Conservation (phyloP, 2,888 invertebrate genomes). For the Ophion ventricosus region DNA sequence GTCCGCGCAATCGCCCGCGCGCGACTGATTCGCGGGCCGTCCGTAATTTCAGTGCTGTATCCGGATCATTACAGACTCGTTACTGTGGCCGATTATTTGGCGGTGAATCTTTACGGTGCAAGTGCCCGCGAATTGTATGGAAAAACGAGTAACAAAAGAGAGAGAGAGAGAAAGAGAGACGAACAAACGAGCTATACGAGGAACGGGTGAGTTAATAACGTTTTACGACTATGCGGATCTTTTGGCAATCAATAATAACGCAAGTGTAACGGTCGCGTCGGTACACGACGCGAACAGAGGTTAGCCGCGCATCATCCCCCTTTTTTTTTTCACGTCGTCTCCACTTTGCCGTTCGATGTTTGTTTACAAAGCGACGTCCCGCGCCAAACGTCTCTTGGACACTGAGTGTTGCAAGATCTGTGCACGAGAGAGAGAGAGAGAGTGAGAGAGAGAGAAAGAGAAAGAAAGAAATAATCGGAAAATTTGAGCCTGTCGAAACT, state of each 20-base stretch:
- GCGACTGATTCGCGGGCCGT: background rate
- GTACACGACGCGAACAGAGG: slow-evolving; percentile 39
- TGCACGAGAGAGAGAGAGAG: background rate
- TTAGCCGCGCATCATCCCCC: slow-evolving; percentile 43
- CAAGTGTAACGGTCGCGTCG: slow-evolving; percentile 13
- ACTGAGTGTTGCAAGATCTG: background rate
- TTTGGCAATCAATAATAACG: slow-evolving; percentile 6
- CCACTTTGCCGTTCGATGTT: slow-evolving; percentile 21
- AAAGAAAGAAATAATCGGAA: background rate
- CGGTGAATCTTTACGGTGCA: slow-evolving; percentile 27
- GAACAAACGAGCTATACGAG: background rate
- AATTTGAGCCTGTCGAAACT: background rate
- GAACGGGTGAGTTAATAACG: slow-evolving; percentile 33
- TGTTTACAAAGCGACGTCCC: slow-evolving; percentile 42
- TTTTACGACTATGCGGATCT: background rate
- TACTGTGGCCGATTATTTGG: slow-evolving; percentile 20
- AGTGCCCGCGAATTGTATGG: background rate
- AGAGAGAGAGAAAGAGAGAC: background rate
- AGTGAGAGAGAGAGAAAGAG: no score
- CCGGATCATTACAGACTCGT: slow-evolving; percentile 6
- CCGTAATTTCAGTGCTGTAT: slow-evolving; percentile 11
- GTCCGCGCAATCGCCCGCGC: background rate
- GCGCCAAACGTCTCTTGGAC: background rate
- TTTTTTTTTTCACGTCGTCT: slow-evolving; percentile 16
- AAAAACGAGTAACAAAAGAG: background rate